Evolutionary conservation across 2,888 invertebrate genomes (phyloP).

Genomic region (Gari tellinella): DNA sequence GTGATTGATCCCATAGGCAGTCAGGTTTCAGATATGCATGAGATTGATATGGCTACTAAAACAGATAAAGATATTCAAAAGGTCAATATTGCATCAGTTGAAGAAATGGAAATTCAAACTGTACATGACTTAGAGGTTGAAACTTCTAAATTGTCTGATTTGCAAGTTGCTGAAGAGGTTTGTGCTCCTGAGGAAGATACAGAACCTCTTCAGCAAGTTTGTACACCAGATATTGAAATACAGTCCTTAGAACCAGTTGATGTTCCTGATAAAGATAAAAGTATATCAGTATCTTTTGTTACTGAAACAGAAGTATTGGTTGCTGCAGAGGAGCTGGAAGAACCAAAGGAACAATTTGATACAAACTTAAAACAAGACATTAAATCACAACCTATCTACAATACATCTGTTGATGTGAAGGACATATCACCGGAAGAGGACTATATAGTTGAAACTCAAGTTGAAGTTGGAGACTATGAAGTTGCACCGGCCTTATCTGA

Average conservation of each 20-base stretch:
- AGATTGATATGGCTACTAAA: slow-evolving; percentile 19
- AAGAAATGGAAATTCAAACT: slow-evolving; percentile 18
- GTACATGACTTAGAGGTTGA: background rate
- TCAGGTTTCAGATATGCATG: background rate
- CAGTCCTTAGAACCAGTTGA: background rate
- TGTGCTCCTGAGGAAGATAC: background rate
- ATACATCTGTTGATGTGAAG: background rate
- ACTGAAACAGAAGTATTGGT: slow-evolving; percentile 12
- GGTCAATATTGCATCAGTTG: slow-evolving; percentile 25
- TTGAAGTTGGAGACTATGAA: slow-evolving; percentile 4
- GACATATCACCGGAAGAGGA: background rate
- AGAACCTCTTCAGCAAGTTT: background rate
- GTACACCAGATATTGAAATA: background rate
- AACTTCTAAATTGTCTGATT: slow-evolving; percentile 4
- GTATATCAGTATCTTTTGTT: background rate
- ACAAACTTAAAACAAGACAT: no score
- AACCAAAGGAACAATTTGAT: no score
- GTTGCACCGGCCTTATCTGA: slow-evolving; percentile 5
- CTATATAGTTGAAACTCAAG: slow-evolving; percentile 9
- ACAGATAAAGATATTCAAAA: slow-evolving; percentile 17
- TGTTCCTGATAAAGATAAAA: background rate
- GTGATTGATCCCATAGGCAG: background rate
- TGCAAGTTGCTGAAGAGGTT: slow-evolving; percentile 7
- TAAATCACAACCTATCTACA: no score
- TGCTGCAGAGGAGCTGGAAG: background rate